phyloP scores from a whole-genome alignment of 2,113 vertebrate genomes.

The Isichthys henryi region DNA sequence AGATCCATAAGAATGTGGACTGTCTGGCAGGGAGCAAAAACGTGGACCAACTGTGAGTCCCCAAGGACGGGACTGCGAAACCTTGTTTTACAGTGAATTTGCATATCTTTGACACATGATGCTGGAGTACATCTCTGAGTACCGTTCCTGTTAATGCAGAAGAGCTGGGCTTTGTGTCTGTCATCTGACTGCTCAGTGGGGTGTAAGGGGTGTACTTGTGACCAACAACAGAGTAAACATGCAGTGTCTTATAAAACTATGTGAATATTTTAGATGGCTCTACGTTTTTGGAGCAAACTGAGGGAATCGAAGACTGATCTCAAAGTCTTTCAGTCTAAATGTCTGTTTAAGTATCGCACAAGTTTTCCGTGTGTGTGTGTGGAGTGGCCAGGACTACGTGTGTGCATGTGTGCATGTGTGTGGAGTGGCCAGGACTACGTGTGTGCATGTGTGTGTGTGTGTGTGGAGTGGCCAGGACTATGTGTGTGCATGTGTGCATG shows the following conservation, averaged over 20 bases:
- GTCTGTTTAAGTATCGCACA: not conserved
- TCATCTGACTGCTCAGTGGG: not conserved
- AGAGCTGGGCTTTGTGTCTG: not conserved
- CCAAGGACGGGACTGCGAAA: not conserved
- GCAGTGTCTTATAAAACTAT: not conserved
- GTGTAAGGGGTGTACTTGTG: not conserved
- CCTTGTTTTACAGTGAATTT: not conserved
- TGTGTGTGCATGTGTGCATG: not conserved
- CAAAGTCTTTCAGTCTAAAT: not conserved
- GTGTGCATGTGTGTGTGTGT: too few relatives aligned
- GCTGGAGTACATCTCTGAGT: not conserved
- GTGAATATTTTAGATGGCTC: not conserved
- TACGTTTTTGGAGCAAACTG: not conserved
- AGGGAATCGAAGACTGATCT: not conserved
- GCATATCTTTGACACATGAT: not conserved
- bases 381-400: not conserved
- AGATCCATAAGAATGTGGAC: not conserved
- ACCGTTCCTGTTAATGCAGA: not conserved
- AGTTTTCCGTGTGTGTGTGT: not conserved
- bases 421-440: too few relatives aligned
- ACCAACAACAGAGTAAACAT: not conserved
- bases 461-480: not conserved
- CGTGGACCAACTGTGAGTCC: not conserved
- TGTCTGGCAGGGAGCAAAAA: not conserved
- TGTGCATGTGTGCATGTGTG: not conserved